Percentiles rank a stretch among this genome's conserved stretches.
phyloP scores from a whole-genome alignment of 2,797 vertebrate species.

The Esox lucius region DNA sequence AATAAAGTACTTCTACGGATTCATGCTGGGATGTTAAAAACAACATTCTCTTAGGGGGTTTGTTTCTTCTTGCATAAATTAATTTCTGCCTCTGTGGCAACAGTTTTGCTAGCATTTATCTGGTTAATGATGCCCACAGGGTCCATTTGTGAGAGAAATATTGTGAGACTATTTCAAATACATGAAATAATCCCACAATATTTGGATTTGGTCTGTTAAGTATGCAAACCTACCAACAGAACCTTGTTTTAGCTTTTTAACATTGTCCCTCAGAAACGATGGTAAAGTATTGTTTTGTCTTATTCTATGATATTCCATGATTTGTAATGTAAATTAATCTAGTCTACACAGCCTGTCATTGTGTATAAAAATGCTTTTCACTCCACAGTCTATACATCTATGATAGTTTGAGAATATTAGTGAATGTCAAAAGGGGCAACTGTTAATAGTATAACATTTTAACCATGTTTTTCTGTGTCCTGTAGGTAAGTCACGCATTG shows the following conservation, averaged over 20 bases:
- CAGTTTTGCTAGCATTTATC: too few species aligned
- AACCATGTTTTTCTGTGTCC: background rate
- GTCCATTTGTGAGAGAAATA: too few species aligned
- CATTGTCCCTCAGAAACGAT: background rate
- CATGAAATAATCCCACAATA: background rate
- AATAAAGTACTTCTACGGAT: too few species aligned
- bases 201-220: too few species aligned
- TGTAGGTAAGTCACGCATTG: constrained; percentile 73
- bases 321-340: background rate
- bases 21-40: too few species aligned
- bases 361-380: background rate
- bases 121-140: too few species aligned
- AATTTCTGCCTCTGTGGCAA: too few species aligned
- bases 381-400: background rate
- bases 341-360: background rate
- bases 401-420: background rate
- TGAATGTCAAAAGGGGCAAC: background rate
- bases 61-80: too few species aligned
- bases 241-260: background rate
- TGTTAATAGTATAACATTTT: background rate
- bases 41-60: too few species aligned
- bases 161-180: background rate
- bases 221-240: background rate
- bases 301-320: background rate
- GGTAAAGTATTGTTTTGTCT: background rate